Evolutionary conservation across 2,113 vertebrate species (phyloP), one percentile per base, ranked within the genome.

Genomic region (Bagarius yarrelli): DNA sequence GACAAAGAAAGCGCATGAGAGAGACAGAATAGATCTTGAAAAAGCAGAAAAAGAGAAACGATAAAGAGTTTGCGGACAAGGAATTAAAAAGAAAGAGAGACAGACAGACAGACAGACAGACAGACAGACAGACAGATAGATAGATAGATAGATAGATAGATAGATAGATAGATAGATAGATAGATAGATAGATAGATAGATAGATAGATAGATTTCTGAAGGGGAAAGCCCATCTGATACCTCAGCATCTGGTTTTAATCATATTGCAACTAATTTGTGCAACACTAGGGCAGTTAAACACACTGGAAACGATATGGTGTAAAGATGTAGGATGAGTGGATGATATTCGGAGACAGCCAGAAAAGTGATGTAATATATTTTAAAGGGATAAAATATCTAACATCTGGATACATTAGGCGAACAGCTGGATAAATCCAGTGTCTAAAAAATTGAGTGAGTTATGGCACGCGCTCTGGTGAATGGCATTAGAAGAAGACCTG

Each of bases 1-100:
- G 63, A 57, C 50, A 81, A 75, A 47, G 40, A 73, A 5, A 71
- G 47, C 19, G n/a, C n/a, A n/a, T n/a, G 47, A 64, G 56, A 78
- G 76, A 40, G 21, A n/a, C 23, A 25, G 66, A 76, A 23, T 1
- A 4, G 34, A 34, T 30, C 53, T 44, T 52, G 61, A 53, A 13
- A 18, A 66, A 30, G 72, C 52, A 77, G 12, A 44, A 32, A 16
- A 4, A 57, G 47, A 34, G 8, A 55, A n/a, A n/a, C 5, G 27
- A 80, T 13, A 21, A 36, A 55, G 16, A 59, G 8, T 36, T 56
- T 21, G 3, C 23, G 36, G 23, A 25, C 12, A 47, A 44, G 25
- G 66, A 69, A 69, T 15, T 12, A 66, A 40, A 67, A 8, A 40
- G 3, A 40, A 3, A 40, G 3, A 40, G 3, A 40, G 3, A 40